These are phyloP conservation scores for Melipona quadrifasciata DNA, from an alignment of 1,140 invertebrate species.

Conservation along the genomic window DNA sequence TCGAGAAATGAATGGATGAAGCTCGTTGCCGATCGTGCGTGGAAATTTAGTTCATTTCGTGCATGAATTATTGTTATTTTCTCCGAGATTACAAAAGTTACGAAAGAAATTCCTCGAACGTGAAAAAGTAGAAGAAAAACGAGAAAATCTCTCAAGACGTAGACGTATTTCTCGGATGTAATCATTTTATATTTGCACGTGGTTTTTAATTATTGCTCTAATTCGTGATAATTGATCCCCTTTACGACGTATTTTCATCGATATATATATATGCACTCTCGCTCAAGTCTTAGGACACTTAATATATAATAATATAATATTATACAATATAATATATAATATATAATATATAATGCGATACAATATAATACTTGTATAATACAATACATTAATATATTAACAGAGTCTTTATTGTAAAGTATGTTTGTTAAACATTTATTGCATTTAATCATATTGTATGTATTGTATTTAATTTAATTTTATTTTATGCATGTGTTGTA, in stretches of 20 bases:
- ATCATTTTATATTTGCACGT: not conserved
- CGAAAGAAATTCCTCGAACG: not conserved
- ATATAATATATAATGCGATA: no score
- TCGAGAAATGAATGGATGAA: not conserved
- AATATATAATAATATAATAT: no score
- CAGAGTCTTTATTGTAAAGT: no score
- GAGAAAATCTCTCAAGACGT: not conserved
- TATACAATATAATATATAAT: no score
- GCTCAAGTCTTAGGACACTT: no score
- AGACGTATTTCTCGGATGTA: not conserved
- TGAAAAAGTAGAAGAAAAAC: not conserved
- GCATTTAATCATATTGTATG: no score
- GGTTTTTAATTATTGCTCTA: not conserved
- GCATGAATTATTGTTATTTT: not conserved
- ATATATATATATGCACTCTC: not conserved
- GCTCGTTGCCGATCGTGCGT: not conserved
- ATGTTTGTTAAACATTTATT: no score
- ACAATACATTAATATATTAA: no score
- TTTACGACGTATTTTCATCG: not conserved
- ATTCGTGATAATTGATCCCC: not conserved
- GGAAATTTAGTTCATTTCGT: not conserved
- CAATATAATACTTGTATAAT: no score
- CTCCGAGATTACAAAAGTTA: not conserved
- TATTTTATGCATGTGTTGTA: no score
- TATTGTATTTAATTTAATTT: no score